Evolutionary conservation across 2,113 vertebrate species (phyloP), one percentile per base, ranked within the genome.

Genomic region (Anarhynchus alexandrinus): DNA sequence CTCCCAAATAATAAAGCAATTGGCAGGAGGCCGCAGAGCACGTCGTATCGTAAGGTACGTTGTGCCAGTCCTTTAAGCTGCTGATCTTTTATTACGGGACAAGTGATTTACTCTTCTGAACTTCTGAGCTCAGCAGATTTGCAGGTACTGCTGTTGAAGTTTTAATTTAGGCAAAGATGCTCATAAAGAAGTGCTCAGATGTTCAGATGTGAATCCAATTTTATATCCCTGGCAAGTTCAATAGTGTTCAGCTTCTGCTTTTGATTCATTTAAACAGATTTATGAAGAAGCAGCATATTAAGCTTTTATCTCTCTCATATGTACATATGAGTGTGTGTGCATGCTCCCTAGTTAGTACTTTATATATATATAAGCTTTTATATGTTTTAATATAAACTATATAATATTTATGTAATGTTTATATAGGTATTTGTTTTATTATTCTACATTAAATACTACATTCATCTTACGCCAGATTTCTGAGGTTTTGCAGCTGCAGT

Each of bases 151-250:
- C 94, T 55, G 80, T 8, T 57, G 78, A 82, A 91, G 82, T 92
- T 96, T 94, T 92, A 83, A 92, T 91, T 92, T 82, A 93, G 70
- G 71, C 93, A 92, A 90, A 82, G 58, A 54, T 85, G 57, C 73
- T 94, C 52, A 11, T 67, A 73, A 85, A 88, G 84, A 84, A 88
- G 67, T n/a, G 51, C 67, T 94, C 58, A 74, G 54, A 58, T 66
- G n/a, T 86, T 96, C 70, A 61, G 92, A 89, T 52, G 57, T 32
- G 95, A 94, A 95, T 91, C 70, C 79, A 69, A 0, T 87, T 95
- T 94, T 90, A 45, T 54, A 93, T 36, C 78, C 61, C 54, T 79
- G 93, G 84, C 78, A 85, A 72, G 64, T 79, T 81, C 71, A 78
- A 0, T 67, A 42, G 45, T 15, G n/a, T 71, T 88, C 15, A 2